Base-by-base conservation (phyloP, 2,888 invertebrate species). In the Drosophila greeni region DNA sequence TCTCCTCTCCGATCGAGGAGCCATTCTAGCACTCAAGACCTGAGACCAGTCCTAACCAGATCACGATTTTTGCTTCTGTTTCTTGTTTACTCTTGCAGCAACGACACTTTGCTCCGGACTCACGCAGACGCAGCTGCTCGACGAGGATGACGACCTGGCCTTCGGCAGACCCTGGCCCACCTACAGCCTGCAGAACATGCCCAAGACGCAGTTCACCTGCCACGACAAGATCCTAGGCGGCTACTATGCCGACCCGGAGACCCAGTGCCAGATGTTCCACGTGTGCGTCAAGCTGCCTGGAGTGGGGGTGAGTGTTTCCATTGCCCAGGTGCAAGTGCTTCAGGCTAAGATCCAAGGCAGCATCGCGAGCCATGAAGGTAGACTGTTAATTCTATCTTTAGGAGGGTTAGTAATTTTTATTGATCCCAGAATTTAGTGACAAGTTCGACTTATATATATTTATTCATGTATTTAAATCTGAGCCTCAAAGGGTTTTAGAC, bases 211-310 rank as follows among this genome's bases (percentile, higher is more conserved):
- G 78, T 96, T 96, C 90, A 92, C 93, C 84, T 96, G 96, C 88
- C 92, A 94, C 85, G 94, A 93, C 76, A 95, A 95, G 87, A 95
- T 95, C 85, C 91, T 95, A 56, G 96, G 96, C 70, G 95, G 95
- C 40, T 96, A 96, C 89, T 96, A 96, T 87, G 95, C 95, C 36
- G 95, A 96, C 89, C 92, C 93, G 4, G 95, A 95, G 87, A 94
- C 95, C 31, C 94, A 94, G 86, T 96, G 96, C 89, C 95, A 95
- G 87, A 95, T 95, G 90, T 96, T 96, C 89, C 95, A 96, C 87
- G 94, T 96, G 66, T 96, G 96, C 87, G 95, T 95, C 72, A 93
- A 94, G 85, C 94, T 95, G 39, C 93, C 95, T 36, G 95, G 95
- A 74, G 92, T 93, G 48, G 93, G 93, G 82, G 91, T 91, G 89